Base-by-base conservation (phyloP, 2,113 vertebrate genomes). In the Cavia porcellus region DNA sequence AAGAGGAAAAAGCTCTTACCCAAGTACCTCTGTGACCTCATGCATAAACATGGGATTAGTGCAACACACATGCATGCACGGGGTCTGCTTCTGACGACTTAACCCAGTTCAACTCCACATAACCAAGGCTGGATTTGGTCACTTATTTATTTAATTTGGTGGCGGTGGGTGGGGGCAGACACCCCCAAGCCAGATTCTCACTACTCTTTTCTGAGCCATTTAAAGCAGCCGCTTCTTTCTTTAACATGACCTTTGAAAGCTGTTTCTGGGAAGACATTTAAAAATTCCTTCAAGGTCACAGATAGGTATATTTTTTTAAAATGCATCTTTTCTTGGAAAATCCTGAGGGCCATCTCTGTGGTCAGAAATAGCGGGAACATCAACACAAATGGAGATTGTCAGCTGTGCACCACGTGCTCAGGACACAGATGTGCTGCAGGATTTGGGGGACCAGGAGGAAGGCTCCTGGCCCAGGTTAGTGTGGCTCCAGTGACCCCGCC, bases 21-120 rank as follows among this genome's bases (percentile, higher is more conserved):
- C 98, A 99, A 99, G 98, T 98, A 98, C 97, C 98, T 98, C 97
- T 99, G 98, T 98, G 98, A 98, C 96, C 97, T 99, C 98, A 99
- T 99, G 99, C 98, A 99, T 98, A 99, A 98, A 99, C 98, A 98
- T 98, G 96, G 98, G 87, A 98, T 98, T 98, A 98, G 98, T 98
- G 98, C 96, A 98, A 98, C 96, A 98, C 97, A 98, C 96, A 96
- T 90, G 95, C 97, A 97, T 80, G 97, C 85, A 80, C 0, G 52
- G 96, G 86, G 28, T 92, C 98, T 92, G 83, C 89, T 97, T 93
- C 95, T 77, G 97, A 96, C 84, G 95, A 96, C 81, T 96, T 98
- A 97, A 98, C 98, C 97, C 98, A 96, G 96, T 98, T 98, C 98
- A 98, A 98, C 98, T 96, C 96, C 97, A 97, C 97, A 97, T 97